These are phyloP conservation scores for Diploptera punctata DNA, from an alignment of 2,888 invertebrate genomes.

Conservation along the genomic window DNA sequence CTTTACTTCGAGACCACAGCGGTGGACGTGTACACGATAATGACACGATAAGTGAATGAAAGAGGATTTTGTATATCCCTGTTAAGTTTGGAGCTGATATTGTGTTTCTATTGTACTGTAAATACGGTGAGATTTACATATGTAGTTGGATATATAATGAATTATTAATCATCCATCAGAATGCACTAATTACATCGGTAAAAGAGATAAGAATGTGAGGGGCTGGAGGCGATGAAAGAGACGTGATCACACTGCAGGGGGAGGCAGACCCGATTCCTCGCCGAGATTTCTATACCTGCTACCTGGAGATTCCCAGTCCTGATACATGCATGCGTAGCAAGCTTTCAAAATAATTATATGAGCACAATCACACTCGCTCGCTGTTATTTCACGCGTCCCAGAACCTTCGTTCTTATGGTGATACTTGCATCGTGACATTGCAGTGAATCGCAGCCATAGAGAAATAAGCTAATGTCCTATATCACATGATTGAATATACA, in stretches of 20 bases:
- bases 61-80: too few relatives aligned
- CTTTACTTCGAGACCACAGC: too few relatives aligned
- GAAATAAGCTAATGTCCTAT: too few relatives aligned
- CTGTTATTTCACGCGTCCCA: too few relatives aligned
- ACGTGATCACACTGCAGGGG: not conserved
- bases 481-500: too few relatives aligned
- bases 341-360: not conserved
- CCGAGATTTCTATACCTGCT: constrained; percentile 5
- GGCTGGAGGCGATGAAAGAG: too few relatives aligned
- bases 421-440: too few relatives aligned
- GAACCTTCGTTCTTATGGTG: too few relatives aligned
- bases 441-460: too few relatives aligned
- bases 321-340: not conserved
- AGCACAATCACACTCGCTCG: not conserved
- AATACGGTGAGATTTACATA: constrained; percentile 2
- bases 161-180: constrained; percentile 23
- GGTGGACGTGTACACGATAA: too few relatives aligned
- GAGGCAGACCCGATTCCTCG: not conserved
- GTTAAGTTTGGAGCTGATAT: not conserved
- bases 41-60: too few relatives aligned
- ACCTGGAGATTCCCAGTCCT: not conserved
- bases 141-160: constrained; percentile 12
- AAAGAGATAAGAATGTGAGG: too few relatives aligned
- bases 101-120: constrained; percentile 3
- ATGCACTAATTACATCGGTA: constrained; percentile 8